Base-by-base conservation (phyloP, 37 sponge, comb jelly and placozoan species). In the Hormiphora californensis region DNA sequence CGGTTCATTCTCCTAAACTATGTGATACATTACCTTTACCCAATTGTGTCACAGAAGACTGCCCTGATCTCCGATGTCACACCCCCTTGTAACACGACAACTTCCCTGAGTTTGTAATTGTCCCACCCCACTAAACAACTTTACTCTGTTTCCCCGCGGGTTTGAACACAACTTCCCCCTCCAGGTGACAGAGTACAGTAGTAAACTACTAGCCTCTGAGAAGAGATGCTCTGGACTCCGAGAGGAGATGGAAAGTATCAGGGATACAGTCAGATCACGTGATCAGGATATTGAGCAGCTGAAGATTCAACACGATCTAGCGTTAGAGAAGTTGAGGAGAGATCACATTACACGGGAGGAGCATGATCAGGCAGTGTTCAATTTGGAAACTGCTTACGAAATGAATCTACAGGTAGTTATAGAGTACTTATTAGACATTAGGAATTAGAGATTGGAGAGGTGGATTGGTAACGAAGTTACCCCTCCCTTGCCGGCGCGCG, bases 331-430 rank as follows among this genome's bases (percentile, higher is more conserved):
- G 35, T 19, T 73, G 28, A 33, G 35, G 27, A 21, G 46, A 33
- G 81, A 73, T 73, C 40, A 43, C 41, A 73, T 73, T 28, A n/a
- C 81, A 43, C 40, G 23, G 27, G 5, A 22, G 21, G 35, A 33
- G 32, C 81, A 73, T 19, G 81, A 73, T 28, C 28, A 73, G 44
- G 44, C 25, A 1, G 81, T 73, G 8, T 73, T 73, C 46, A 73
- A 73, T 28, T 17, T 73, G 22, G 81, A 73, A 3, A 73, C 43
- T 43, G 81, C 81, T 0, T 73, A 73, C 81, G 43, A 73, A 43
- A 40, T 73, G 81, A 73, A 73, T 46, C 27, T 73, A 22, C 81
- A 73, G 81, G 81, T 73, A 36, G 4, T 35, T 49, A 15, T 15
- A n/a, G n/a, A n/a, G n/a, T n/a, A n/a, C n/a, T n/a, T n/a, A n/a